A percentile compares a stretch with the other conserved stretches of the same genome.
Evolutionary conservation across 2,797 vertebrate species (phyloP).

Genomic region (Mycteria americana): DNA sequence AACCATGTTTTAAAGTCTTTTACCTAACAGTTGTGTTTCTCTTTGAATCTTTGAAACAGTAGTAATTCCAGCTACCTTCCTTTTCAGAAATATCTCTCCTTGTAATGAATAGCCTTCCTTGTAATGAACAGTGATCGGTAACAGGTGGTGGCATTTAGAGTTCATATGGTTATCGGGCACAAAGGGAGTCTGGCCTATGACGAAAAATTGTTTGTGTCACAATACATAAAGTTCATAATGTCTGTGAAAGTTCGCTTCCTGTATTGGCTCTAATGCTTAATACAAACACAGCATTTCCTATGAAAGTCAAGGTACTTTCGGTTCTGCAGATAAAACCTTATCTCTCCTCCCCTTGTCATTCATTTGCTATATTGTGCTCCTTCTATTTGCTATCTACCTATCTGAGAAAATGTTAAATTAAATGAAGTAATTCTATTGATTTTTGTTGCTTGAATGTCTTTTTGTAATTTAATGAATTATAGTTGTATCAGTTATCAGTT

Average conservation of each 20-base stretch:
- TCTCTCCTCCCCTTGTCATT: background rate
- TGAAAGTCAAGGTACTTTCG: background rate
- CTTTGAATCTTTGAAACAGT: background rate
- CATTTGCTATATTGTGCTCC: background rate
- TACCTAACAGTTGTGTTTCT: background rate
- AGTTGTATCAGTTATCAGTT: background rate
- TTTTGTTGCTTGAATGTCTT: background rate
- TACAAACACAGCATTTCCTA: accelerated
- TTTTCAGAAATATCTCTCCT: background rate
- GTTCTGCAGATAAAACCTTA: background rate
- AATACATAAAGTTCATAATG: background rate
- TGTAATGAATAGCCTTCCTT: background rate
- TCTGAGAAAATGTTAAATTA: background rate
- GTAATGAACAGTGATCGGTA: background rate
- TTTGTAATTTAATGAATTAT: background rate
- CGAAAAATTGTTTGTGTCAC: background rate
- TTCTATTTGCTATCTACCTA: background rate
- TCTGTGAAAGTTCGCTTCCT: background rate
- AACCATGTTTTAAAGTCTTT: background rate
- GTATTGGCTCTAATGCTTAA: background rate
- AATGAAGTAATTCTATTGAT: background rate
- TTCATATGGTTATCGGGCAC: background rate
- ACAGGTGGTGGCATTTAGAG: background rate
- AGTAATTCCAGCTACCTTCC: background rate
- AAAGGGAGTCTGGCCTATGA: background rate